A percentile compares a stretch with the other conserved stretches of the same genome.
phyloP scores from a whole-genome alignment of 1,140 invertebrate genomes.

The Pachypeltis micranthus region DNA sequence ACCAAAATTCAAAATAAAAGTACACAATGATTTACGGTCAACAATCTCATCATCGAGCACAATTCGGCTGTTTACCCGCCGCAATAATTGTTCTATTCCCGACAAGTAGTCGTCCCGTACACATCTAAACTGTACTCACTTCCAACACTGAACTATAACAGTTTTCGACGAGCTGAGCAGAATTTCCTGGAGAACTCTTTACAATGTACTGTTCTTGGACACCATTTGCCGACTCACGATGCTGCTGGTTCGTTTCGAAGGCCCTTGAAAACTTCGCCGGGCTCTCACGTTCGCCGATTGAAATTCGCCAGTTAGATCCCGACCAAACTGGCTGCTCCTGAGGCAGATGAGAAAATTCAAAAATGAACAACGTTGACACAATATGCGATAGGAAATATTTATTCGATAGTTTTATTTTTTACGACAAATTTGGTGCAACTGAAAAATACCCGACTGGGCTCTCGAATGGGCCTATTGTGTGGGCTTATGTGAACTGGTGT shows the following conservation, averaged over 20 bases:
- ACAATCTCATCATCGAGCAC: too few relatives aligned
- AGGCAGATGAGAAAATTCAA: not conserved
- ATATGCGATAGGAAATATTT: not conserved
- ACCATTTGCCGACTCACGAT: not conserved
- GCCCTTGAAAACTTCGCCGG: not conserved
- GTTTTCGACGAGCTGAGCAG: too few relatives aligned
- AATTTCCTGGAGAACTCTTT: too few relatives aligned
- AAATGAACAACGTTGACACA: not conserved
- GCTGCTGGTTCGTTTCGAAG: not conserved
- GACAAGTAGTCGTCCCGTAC: too few relatives aligned
- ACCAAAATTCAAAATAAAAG: too few relatives aligned
- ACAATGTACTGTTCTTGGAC: not conserved
- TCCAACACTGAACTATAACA: too few relatives aligned
- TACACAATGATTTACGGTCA: too few relatives aligned
- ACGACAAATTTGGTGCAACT: not conserved
- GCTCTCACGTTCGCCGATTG: not conserved
- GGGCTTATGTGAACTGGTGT: too few relatives aligned
- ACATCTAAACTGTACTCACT: too few relatives aligned
- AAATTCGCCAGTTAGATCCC: not conserved
- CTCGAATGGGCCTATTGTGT: not conserved
- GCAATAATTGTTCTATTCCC: too few relatives aligned
- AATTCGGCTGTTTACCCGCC: too few relatives aligned
- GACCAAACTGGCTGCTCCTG: not conserved
- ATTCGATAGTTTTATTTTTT: not conserved
- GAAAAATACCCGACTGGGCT: not conserved